phyloP scores from a whole-genome alignment of 2,888 invertebrate genomes.

The Torymus texanus region DNA sequence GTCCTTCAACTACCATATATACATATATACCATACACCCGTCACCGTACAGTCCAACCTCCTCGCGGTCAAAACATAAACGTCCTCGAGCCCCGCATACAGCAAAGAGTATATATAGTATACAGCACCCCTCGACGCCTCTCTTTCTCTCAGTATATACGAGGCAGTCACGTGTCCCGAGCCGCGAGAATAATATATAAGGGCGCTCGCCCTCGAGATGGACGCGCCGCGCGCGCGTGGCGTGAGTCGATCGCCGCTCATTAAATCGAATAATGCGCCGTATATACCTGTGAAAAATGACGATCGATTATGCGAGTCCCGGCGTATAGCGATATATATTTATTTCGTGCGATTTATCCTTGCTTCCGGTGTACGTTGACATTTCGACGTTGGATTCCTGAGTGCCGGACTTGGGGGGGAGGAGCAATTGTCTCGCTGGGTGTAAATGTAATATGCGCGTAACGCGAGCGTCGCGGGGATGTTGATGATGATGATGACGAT shows the following conservation, averaged over 20 bases:
- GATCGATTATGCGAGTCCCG: not conserved
- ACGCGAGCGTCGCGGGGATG: too few species aligned
- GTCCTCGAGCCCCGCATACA: slow-evolving; percentile 51
- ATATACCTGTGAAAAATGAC: slow-evolving; percentile 52
- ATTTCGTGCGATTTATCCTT: slow-evolving; percentile 40
- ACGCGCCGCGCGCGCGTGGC: slow-evolving; percentile 55
- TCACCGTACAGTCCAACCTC: not conserved
- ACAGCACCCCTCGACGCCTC: slow-evolving; percentile 41
- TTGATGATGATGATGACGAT: too few species aligned
- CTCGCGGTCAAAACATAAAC: slow-evolving; percentile 68
- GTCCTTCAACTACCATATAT: too few species aligned
- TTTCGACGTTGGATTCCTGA: slow-evolving; percentile 11
- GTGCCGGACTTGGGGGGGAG: not conserved
- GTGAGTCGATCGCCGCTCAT: slow-evolving; percentile 63
- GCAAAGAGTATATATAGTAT: slow-evolving; percentile 11
- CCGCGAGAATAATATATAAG: too few species aligned
- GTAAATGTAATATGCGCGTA: too few species aligned
- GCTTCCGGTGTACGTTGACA: too few species aligned
- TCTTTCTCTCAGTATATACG: slow-evolving; percentile 59
- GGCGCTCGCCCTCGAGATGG: too few species aligned
- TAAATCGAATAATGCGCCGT: slow-evolving; percentile 34
- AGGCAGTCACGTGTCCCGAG: slow-evolving; percentile 70
- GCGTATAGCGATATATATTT: slow-evolving; percentile 18
- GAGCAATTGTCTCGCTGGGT: too few species aligned
- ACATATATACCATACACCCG: slow-evolving; percentile 4